Base-by-base conservation (phyloP, 2,888 invertebrate species). In the Schizotus pectinicornis region DNA sequence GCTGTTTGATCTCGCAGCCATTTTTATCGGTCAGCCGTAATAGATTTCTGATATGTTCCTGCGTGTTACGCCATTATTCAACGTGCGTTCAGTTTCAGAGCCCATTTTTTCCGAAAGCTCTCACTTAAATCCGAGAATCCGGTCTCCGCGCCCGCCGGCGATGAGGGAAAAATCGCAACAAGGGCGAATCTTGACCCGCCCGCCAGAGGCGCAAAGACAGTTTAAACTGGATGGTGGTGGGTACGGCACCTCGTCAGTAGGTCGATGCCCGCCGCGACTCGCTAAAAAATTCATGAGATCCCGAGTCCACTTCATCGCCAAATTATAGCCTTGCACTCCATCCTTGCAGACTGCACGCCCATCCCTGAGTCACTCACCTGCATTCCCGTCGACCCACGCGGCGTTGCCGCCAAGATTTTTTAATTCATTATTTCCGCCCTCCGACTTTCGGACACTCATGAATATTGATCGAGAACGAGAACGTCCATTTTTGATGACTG, bases 1-100 rank as follows among this genome's bases (percentile, higher is more conserved):
- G 68, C 71, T 68, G 72, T 72, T 73, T 73, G 74, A 73, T 73
- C 73, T 72, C 61, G 49, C 66, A 63, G 63, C 66, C 70, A 74
- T 72, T 73, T 73, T 74, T 73, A 73, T 70, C 71, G 68, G 69
- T 70, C 71, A 63, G 60, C 59, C 62, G 64, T 72, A 71, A 70
- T 70, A 71, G 70, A 70, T 70, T 71, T 71, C 67, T 68, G 70
- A 70, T 68, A 65, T 70, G 69, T 69, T 69, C 64, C 62, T 64
- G 63, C 65, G 61, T 64, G 67, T 65, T 63, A 56, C 48, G 56
- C 64, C 71, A 72, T 71, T 68, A 70, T 68, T 71, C 70, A 71
- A 64, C 48, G 61, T 57, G 56, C 61, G 65, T 63, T 63, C 67
- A 56, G 59, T 64, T 64, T 57, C 62, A 59, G 56, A 43, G 54